Conservation (phyloP, 2,888 invertebrate genomes). For the Torymus aiolomorphi region DNA sequence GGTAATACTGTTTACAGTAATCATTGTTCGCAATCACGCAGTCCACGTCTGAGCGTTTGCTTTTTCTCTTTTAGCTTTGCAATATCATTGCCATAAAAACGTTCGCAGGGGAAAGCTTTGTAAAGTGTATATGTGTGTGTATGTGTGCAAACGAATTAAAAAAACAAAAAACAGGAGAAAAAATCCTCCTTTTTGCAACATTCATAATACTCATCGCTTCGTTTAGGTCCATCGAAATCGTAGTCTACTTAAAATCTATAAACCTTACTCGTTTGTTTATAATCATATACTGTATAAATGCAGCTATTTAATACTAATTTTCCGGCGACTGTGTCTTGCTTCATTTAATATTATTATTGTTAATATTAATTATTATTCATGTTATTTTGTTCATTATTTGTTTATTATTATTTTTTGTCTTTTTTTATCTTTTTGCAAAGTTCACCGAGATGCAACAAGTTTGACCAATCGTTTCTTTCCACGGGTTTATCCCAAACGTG, state of each 20-base stretch:
- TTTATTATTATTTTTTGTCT: conserved; percentile 40
- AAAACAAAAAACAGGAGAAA: conserved; percentile 17
- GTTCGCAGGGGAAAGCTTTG: conserved; percentile 37
- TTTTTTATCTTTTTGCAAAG: conserved; percentile 42
- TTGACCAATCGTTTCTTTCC: conserved; percentile 51
- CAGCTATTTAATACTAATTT: conserved; percentile 68
- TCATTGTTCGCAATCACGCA: conserved; percentile 17
- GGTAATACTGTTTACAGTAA: conserved; percentile 54
- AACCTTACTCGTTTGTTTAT: conserved; percentile 61
- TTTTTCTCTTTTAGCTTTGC: conserved; percentile 15
- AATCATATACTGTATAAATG: conserved; percentile 68
- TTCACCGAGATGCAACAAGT: conserved; percentile 55
- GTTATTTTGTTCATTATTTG: conserved; percentile 45
- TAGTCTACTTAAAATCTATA: conserved; percentile 60
- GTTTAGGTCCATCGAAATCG: conserved; percentile 66
- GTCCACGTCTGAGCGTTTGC: conserved; percentile 54
- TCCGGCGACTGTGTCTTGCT: conserved; percentile 58
- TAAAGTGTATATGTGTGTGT: conserved; percentile 8
- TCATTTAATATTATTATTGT: conserved; percentile 50
- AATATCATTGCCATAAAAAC: conserved; percentile 14
- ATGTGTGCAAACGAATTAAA: conserved; percentile 18
- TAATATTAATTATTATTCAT: conserved; percentile 50
- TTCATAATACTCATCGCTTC: conserved; percentile 61
- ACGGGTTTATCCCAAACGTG: conserved; percentile 35
- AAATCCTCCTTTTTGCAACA: conserved; percentile 46